A percentile compares a stretch with the other conserved stretches of the same genome.
These are phyloP conservation scores for Esox masquinongy DNA, from an alignment of 2,797 vertebrate species.

Conservation along the genomic window DNA sequence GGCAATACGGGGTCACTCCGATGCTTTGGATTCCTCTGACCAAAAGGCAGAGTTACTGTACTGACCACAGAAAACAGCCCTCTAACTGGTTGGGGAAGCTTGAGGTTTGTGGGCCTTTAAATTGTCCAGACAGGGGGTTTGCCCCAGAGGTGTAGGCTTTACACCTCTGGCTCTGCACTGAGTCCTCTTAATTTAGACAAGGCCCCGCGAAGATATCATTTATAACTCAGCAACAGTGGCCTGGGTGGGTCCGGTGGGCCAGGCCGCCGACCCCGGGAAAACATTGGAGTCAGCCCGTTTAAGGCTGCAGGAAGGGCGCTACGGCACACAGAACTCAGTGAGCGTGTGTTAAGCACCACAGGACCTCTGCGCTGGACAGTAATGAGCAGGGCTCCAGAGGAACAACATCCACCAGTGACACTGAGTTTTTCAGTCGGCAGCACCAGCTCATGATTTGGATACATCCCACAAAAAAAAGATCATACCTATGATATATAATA, in stretches of 20 bases:
- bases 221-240: background rate
- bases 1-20: constrained; percentile 56
- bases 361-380: background rate
- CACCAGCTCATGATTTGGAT: no score
- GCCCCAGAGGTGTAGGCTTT: background rate
- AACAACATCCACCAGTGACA: no score
- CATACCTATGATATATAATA: no score
- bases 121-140: background rate
- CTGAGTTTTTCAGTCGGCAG: no score
- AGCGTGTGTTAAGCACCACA: background rate
- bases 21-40: constrained; percentile 66
- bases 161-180: background rate
- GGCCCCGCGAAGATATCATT: background rate
- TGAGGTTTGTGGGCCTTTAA: background rate
- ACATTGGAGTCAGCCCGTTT: background rate
- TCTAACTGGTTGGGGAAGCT: constrained; percentile 4
- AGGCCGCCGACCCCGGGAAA: background rate
- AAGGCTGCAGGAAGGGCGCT: background rate
- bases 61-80: constrained; percentile 4
- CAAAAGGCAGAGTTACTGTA: constrained; percentile 41
- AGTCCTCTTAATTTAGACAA: background rate
- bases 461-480: no score
- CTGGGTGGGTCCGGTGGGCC: no score
- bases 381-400: background rate
- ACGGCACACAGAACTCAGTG: background rate